Conservation (phyloP, 2,113 vertebrate species). For the Aepyceros melampus region DNA sequence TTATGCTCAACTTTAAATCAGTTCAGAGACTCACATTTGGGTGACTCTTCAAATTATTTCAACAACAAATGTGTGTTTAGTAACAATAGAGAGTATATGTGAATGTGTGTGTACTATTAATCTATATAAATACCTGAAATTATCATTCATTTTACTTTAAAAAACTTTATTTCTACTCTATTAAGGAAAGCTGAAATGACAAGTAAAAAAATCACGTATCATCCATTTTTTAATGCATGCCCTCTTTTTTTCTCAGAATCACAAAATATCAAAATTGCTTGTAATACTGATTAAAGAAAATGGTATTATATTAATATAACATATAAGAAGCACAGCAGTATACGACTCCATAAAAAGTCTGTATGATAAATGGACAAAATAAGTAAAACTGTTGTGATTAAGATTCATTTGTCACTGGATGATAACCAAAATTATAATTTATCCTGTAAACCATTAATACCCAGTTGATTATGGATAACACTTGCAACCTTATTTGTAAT, state of each 20-base stretch:
- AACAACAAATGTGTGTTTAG: background rate
- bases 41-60: background rate
- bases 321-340: background rate
- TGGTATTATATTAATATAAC: background rate
- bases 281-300: conserved; percentile 11
- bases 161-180: background rate
- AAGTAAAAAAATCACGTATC: background rate
- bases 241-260: background rate
- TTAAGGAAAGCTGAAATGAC: background rate
- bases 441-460: background rate
- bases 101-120: background rate
- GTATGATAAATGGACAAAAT: background rate
- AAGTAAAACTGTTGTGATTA: background rate
- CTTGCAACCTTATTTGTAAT: background rate
- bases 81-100: background rate
- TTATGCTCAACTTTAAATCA: background rate
- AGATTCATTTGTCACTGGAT: background rate
- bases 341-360: background rate
- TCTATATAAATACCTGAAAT: background rate
- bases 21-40: background rate
- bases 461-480: background rate
- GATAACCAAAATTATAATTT: conserved; percentile 9
- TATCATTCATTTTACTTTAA: background rate
- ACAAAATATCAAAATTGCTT: background rate
- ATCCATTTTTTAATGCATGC: background rate